Conservation (phyloP, 2,888 invertebrate species). For the Eulithis testata region DNA sequence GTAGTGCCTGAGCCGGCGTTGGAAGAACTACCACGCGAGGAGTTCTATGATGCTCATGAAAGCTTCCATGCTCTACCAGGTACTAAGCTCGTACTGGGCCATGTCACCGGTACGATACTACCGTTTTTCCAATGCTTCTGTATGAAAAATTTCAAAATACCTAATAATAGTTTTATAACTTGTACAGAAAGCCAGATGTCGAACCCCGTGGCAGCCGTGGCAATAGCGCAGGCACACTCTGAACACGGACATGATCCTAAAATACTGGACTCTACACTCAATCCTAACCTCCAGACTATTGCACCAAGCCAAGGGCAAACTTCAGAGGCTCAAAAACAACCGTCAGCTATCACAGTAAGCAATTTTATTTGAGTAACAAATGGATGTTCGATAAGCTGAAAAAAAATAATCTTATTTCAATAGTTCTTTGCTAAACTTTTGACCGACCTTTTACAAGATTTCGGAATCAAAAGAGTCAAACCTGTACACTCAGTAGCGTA, state of each 20-base stretch:
- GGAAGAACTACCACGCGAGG: conserved; percentile 53
- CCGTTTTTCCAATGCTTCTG: too few species aligned
- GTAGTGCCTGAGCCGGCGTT: conserved; percentile 37
- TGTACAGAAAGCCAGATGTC: conserved; percentile 33
- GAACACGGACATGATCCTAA: conserved; percentile 46
- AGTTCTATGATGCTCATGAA: conserved; percentile 69
- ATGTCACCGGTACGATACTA: too few species aligned
- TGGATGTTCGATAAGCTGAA: background rate
- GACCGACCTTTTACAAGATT: conserved; percentile 14
- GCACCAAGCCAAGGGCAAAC: conserved; percentile 7
- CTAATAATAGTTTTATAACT: conserved; percentile 4
- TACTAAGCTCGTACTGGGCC: conserved; percentile 27
- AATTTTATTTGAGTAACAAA: background rate
- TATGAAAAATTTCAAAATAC: too few species aligned
- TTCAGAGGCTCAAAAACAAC: conserved; percentile 20
- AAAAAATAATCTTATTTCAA: conserved; percentile 14
- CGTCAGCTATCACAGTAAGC: conserved; percentile 27
- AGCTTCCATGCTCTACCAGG: conserved; percentile 64
- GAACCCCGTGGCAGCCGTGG: conserved; percentile 37
- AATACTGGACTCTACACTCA: background rate
- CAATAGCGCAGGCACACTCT: conserved; percentile 44
- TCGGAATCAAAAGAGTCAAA: conserved; percentile 1
- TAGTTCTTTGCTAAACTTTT: conserved; percentile 8
- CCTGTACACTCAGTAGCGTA: too few species aligned
- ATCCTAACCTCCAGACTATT: conserved; percentile 5